phyloP scores from a whole-genome alignment of 2,888 invertebrate genomes.

The Phymatocera aterrima region DNA sequence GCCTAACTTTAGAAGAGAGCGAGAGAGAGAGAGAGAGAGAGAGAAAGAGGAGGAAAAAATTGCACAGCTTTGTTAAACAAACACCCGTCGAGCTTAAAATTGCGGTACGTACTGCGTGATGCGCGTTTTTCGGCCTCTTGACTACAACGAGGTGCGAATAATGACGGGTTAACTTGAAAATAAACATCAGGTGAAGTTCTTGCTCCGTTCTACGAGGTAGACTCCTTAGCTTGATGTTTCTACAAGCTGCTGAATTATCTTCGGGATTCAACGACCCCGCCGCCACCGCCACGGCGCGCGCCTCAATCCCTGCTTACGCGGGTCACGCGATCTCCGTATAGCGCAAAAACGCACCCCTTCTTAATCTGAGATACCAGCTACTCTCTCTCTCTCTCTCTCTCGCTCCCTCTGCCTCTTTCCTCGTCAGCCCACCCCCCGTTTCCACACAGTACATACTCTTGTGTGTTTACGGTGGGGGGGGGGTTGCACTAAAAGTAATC shows the following conservation, averaged over 20 bases:
- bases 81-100: not conserved
- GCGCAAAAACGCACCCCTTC: slow-evolving; percentile 25
- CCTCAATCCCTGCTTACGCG: slow-evolving; percentile 30
- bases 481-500: slow-evolving; percentile 26
- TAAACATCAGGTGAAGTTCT: slow-evolving; percentile 20
- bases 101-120: not conserved
- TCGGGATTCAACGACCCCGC: slow-evolving; percentile 24
- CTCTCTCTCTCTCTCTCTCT: too few relatives aligned
- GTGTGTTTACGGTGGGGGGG: not conserved
- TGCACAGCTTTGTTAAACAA: too few relatives aligned
- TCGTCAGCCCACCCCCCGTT: not conserved
- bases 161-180: slow-evolving; percentile 34
- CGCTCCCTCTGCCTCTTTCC: too few relatives aligned
- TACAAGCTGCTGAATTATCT: slow-evolving; percentile 32
- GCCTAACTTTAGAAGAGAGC: too few relatives aligned
- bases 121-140: slow-evolving; percentile 16
- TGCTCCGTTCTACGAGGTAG: not conserved
- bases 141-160: slow-evolving; percentile 6
- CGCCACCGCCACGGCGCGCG: too few relatives aligned
- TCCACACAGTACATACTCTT: not conserved
- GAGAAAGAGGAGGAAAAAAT: too few relatives aligned
- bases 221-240: not conserved
- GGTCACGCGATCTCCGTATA: slow-evolving; percentile 32
- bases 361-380: slow-evolving; percentile 15
- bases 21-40: too few relatives aligned